These are phyloP conservation scores for Pyrrhosoma nymphula DNA, from an alignment of 2,888 invertebrate species.

Conservation along the genomic window DNA sequence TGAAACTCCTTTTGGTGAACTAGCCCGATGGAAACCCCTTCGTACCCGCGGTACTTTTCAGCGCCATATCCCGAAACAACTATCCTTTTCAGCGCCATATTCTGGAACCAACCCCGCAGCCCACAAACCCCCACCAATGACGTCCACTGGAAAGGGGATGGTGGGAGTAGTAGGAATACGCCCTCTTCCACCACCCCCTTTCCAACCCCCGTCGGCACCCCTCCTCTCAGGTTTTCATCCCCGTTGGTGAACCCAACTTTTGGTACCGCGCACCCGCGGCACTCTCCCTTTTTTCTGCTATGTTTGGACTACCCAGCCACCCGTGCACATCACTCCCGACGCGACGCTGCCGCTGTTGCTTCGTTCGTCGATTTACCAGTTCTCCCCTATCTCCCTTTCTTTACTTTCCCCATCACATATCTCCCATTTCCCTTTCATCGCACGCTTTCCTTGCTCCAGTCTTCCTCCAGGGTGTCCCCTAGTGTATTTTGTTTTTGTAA, in stretches of 20 bases:
- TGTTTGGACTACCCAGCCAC: constrained; percentile 63
- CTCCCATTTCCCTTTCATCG: background rate
- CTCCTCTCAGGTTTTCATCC: background rate
- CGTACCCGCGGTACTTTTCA: background rate
- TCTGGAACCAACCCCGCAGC: background rate
- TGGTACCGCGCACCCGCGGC: background rate
- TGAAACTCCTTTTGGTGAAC: background rate
- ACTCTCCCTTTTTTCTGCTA: background rate
- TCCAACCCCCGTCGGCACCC: background rate
- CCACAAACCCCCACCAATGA: background rate
- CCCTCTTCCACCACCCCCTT: background rate
- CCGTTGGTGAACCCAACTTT: background rate
- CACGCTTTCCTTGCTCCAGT: too few species aligned
- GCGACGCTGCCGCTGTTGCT: background rate
- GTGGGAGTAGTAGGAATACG: background rate
- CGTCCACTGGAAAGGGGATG: background rate
- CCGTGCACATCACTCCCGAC: constrained; percentile 36
- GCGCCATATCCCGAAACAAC: background rate
- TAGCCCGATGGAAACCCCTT: background rate
- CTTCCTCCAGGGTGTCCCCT: too few species aligned
- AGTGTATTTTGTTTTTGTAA: too few species aligned
- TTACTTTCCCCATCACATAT: background rate
- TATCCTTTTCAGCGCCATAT: background rate
- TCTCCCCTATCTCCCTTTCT: background rate
- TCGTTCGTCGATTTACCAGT: background rate